Evolutionary conservation across 35 echinoderm and acorn worm genomes (phyloP), one percentile per base, ranked within the genome.

Genomic region (Chiridota heheva): DNA sequence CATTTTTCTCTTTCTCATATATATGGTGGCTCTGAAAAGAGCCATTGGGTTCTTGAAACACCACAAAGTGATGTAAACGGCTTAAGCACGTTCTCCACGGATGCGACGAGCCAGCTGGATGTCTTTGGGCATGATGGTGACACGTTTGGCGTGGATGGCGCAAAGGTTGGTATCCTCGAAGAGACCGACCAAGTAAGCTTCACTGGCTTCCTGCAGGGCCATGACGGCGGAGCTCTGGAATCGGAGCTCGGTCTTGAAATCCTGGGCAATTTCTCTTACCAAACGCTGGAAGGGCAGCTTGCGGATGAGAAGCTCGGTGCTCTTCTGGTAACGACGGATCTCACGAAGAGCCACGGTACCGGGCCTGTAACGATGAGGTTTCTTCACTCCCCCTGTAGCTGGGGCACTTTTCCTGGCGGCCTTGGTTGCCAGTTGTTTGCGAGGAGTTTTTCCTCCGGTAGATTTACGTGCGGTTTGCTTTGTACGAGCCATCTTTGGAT

Each of bases 81-180:
- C n/a, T n/a, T n/a, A n/a, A 81, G 89, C 91, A 84, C 91, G 91
- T 57, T 94, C 91, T 26, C 91, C 91, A 78, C 91, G 85, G 85
- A 96, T 96, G 57, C 91, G 86, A 44, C 91, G 81, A 58, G 91
- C 91, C 29, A 96, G 76, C 83, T 96, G 92, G 87, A 96, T 96
- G 76, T 96, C 91, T 82, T 96, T 96, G 37, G 91, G 91, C 91
- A 96, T 96, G 86, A 96, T 96, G 86, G 91, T 96, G 31, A 96
- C 91, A 96, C 91, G 91, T 82, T 96, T 96, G 72, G 91, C 91
- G 81, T 96, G 91, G 86, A 96, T 96, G 81, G 91, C 91, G 81
- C 91, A 96, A 46, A 96, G 73, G 82, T 96, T 96, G 91, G 91
- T 96, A 76, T 96, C 91, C 59, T 96, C 91, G 86, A 96, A 96